Base-by-base conservation (phyloP, 2,113 vertebrate species). In the Pao palembangensis region DNA sequence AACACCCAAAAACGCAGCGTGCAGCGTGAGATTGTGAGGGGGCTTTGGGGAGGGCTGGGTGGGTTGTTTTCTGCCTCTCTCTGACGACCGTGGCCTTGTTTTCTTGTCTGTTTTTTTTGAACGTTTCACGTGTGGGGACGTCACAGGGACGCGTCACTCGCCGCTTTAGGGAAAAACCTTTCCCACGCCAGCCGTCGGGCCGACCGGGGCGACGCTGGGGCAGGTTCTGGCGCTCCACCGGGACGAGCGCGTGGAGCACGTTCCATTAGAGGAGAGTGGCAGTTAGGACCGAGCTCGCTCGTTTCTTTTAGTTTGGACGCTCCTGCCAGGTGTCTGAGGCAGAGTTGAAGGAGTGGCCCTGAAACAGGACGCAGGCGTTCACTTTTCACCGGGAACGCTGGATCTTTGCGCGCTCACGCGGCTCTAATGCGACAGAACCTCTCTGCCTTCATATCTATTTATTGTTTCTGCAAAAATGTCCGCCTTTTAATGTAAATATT, bases 401-500 rank as follows among this genome's bases (percentile, higher is more conserved):
- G 3, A 43, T 42, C 47, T 48, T 18, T 55, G 10, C 50, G 16
- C 50, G 56, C 73, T 84, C 28, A 6, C 28, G 28, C 8, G 28
- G 28, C 34, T 38, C 34, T 12, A 38, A 38, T 2, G 34, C 34
- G 2, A 38, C 34, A 38, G 10, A 31, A 31, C 28, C 34, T 12
- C 8, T 38, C 34, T 84, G 82, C 85, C 71, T 78, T 69, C 59
- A 65, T 55, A 81, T 75, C 64, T 84, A 85, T 86, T 86, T 89
- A 84, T 88, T 86, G 79, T 89, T 87, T 88, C 55, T 70, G 79
- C 75, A 75, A 58, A 85, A 75, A 83, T 73, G 55, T 84, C 83
- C 58, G 69, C 58, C 44, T 79, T 76, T 81, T 83, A 78, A 74
- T 92, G 89, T 91, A 91, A 86, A 91, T 91, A 91, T 79, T 88